Evolutionary conservation across 1,140 invertebrate genomes (phyloP).

Genomic region (Drosophila leontia): DNA sequence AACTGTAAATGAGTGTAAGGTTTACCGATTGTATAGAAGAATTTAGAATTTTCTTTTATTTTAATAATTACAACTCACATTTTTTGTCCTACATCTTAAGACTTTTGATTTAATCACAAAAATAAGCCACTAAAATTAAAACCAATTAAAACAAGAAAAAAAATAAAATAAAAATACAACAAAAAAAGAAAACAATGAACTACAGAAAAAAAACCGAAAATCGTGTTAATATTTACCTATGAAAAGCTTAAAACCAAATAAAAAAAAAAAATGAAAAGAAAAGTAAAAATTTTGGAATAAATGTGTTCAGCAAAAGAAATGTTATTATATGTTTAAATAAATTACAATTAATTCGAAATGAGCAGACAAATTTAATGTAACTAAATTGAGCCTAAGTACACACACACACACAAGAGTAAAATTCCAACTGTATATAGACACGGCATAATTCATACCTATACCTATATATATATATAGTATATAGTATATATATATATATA

Average conservation of each 20-base stretch:
- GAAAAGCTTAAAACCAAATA: conserved; percentile 48
- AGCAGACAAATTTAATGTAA: conserved; percentile 67
- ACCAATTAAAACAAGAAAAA: conserved; percentile 17
- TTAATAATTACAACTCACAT: conserved; percentile 35
- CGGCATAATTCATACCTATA: conserved; percentile 41
- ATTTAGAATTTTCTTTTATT: conserved; percentile 32
- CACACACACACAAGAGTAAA: conserved; percentile 22
- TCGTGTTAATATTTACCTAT: conserved; percentile 51
- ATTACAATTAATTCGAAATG: conserved; percentile 55
- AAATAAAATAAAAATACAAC: conserved; percentile 8
- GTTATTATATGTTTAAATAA: conserved; percentile 84
- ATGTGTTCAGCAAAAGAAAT: conserved; percentile 83
- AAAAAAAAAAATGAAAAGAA: conserved; percentile 29
- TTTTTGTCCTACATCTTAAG: conserved; percentile 45
- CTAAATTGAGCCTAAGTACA: conserved; percentile 66
- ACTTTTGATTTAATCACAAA: conserved; percentile 57
- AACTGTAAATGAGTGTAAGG: conserved; percentile 45
- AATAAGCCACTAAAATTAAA: conserved; percentile 53
- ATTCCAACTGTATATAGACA: conserved; percentile 73
- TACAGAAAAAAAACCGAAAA: conserved; percentile 26
- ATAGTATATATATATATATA: conserved; percentile 17
- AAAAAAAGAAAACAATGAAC: conserved; percentile 10
- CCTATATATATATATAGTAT: conserved; percentile 25
- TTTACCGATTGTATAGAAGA: conserved; percentile 42
- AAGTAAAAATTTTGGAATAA: conserved; percentile 80